Evolutionary conservation across 2,888 invertebrate genomes (phyloP), one percentile per base, ranked within the genome.

Genomic region (Hydrotaea cyrtoneurina): DNA sequence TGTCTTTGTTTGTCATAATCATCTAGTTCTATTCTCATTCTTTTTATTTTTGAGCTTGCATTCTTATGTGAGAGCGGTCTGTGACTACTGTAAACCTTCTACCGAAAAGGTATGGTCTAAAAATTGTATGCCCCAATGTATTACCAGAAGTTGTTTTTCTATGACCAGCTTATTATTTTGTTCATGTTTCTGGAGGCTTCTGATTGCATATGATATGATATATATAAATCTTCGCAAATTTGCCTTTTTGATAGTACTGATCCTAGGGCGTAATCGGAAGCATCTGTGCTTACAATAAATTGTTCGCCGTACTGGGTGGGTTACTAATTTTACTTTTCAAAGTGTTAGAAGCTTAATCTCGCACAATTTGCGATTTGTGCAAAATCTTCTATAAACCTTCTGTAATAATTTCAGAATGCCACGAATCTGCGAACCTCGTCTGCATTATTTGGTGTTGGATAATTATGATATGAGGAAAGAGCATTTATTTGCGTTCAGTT

Each of bases 61-160:
- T 75, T 80, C 23, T 75, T 80, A 17, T 75, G 80, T 43, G 57
- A 74, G 26, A 80, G 31, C 7, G 64, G 26, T 64, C 31, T n/a
- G 59, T 59, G 2, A 74, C n/a, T 21, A 59, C 21, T 10, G 23
- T 74, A 8, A 57, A 53, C 21, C 53, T 53, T 19, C 43, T 46
- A 4, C 69, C 74, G 19, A 66, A 74, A 2, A 74, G 8, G n/a
- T 80, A 75, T 23, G 75, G 26, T 2, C 36, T 36, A 36, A 36
- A 36, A 36, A 36, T 36, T 36, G 36, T 36, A 36, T 36, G 3
- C 36, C 59, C 50, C 17, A 76, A 21, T 76, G 36, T 11, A 66
- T 76, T 13, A 17, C 31, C 0, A 62, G 2, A 0, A 75, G 46
- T 46, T 62, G 46, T 17, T 69, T 69, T 19, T 69, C 43, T 19